Conservation (phyloP, 1,140 invertebrate genomes). For the Solen grandis region DNA sequence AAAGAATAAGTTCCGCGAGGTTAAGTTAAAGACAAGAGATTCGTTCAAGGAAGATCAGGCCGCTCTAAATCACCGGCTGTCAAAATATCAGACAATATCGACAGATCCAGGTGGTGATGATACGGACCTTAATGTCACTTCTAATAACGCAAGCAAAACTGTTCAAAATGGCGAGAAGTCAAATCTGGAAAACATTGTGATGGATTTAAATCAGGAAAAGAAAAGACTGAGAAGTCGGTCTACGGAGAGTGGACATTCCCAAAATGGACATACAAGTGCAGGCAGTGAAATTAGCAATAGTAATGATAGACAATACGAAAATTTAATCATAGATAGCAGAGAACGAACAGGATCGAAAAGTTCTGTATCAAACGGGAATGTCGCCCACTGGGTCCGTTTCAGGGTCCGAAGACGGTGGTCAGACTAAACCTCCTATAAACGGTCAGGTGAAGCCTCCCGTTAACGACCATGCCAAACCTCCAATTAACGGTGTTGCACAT, state of each 20-base stretch:
- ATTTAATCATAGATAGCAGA: no score
- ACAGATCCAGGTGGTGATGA: background rate
- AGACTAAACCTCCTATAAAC: no score
- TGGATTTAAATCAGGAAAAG: slow-evolving; percentile 38
- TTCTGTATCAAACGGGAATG: no score
- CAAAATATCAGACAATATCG: slow-evolving; percentile 2
- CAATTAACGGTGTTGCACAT: no score
- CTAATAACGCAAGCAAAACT: background rate
- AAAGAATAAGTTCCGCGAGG: slow-evolving; percentile 42
- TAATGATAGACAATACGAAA: no score
- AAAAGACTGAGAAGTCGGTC: background rate
- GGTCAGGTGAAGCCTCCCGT: no score
- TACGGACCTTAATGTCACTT: background rate
- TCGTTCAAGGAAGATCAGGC: slow-evolving; percentile 51
- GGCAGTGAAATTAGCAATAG: background rate
- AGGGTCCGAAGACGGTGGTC: no score
- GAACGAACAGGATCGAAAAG: no score
- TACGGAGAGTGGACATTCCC: background rate
- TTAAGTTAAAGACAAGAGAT: slow-evolving; percentile 46
- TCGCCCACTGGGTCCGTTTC: no score
- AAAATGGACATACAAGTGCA: background rate
- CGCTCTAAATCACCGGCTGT: slow-evolving; percentile 25
- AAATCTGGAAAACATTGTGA: slow-evolving; percentile 44
- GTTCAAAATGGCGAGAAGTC: background rate
- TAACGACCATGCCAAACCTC: no score